Conservation (phyloP, 1,140 invertebrate genomes). For the Drosophila sturtevanti region DNA sequence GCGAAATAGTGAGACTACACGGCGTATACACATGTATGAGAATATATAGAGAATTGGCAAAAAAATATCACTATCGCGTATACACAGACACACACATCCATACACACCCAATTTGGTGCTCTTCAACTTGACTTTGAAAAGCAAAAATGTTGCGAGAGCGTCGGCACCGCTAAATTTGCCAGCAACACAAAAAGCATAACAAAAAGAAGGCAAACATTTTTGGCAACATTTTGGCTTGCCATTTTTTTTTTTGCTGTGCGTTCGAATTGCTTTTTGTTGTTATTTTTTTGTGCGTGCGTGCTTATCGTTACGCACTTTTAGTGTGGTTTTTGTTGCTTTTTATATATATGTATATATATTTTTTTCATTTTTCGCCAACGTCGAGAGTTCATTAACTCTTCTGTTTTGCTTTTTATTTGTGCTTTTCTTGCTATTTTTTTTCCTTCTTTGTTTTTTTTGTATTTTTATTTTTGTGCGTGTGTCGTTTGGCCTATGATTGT, state of each 20-base stretch:
- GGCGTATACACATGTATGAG: neutral
- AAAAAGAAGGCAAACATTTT: conserved; percentile 39
- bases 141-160: conserved; percentile 60
- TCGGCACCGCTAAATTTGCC: conserved; percentile 3
- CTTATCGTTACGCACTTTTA: conserved; percentile 38
- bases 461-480: conserved; percentile 54
- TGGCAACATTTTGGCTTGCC: conserved; percentile 60
- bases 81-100: conserved; percentile 9
- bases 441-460: neutral
- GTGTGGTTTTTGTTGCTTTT: no score
- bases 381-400: conserved; percentile 68
- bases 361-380: conserved; percentile 22
- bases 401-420: conserved; percentile 32
- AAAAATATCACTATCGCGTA: conserved; percentile 31
- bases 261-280: conserved; percentile 21
- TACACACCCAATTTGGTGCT: conserved; percentile 32
- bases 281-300: conserved; percentile 38
- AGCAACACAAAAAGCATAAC: conserved; percentile 20
- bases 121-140: conserved; percentile 81
- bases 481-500: conserved; percentile 48
- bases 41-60: conserved; percentile 38
- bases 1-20: conserved; percentile 8
- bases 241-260: conserved; percentile 36
- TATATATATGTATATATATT: conserved; percentile 20
- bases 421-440: no score